phyloP scores from a whole-genome alignment of 2,888 invertebrate genomes.

The Archips xylosteana region DNA sequence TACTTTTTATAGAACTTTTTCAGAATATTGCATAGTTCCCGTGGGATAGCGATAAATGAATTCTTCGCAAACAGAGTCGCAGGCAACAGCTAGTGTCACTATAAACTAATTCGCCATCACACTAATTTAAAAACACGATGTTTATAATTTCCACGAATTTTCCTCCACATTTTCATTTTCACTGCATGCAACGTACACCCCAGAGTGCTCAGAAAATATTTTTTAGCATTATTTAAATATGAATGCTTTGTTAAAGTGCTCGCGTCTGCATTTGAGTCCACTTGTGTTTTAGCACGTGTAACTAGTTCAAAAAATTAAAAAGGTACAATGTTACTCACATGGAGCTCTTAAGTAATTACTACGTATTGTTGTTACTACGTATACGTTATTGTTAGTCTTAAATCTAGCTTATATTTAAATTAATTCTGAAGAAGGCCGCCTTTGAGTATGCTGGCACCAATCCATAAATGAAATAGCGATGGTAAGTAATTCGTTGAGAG shows the following conservation, averaged over 20 bases:
- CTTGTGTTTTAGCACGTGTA: neutral
- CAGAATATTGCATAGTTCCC: no score
- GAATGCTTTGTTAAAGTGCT: neutral
- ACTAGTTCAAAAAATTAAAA: neutral
- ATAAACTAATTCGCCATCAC: neutral
- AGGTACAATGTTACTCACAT: neutral
- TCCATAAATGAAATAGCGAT: no score
- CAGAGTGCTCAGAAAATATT: constrained; percentile 7
- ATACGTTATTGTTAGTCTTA: no score
- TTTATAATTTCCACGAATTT: neutral
- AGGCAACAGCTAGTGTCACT: neutral
- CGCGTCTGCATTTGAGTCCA: constrained; percentile 11
- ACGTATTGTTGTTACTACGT: neutral
- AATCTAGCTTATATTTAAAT: no score
- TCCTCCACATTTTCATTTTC: neutral
- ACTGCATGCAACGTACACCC: neutral
- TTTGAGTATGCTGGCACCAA: no score
- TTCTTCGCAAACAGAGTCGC: no score
- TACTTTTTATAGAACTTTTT: no score
- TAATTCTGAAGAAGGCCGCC: no score
- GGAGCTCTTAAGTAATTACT: neutral
- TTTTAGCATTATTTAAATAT: constrained; percentile 1
- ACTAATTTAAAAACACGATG: neutral
- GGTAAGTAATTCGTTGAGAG: no score
- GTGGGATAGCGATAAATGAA: no score